Conservation (phyloP, 2,888 invertebrate genomes). For the Pachliopta kotzebuea region DNA sequence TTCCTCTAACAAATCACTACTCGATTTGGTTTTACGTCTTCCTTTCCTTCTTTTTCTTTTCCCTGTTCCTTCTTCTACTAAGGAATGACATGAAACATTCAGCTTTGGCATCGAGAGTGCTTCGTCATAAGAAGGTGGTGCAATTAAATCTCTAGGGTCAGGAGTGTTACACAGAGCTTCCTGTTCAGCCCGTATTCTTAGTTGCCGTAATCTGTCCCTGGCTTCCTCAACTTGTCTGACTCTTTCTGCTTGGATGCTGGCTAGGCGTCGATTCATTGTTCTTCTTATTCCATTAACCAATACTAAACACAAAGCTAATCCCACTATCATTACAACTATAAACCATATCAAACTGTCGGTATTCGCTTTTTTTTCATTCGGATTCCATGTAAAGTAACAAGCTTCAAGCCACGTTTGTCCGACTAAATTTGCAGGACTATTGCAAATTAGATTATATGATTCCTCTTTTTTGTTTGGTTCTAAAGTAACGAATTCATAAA, state of each 20-base stretch:
- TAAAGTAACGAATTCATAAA: constrained; percentile 81
- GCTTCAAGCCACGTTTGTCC: constrained; percentile 86
- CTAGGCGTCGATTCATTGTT: constrained; percentile 76
- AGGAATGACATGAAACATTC: constrained; percentile 81
- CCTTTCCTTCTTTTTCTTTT: constrained; percentile 65
- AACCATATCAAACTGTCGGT: constrained; percentile 81
- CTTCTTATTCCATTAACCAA: constrained; percentile 77
- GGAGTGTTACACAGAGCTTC: constrained; percentile 82
- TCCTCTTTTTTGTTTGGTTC: constrained; percentile 78
- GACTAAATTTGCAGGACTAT: constrained; percentile 81
- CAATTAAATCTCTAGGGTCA: constrained; percentile 84
- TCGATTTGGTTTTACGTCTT: constrained; percentile 74
- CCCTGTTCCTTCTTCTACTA: constrained; percentile 68
- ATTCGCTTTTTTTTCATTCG: constrained; percentile 54
- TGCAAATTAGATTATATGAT: constrained; percentile 81
- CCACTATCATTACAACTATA: constrained; percentile 76
- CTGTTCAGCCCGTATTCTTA: constrained; percentile 75
- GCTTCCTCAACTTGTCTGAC: constrained; percentile 80
- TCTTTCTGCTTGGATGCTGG: constrained; percentile 72
- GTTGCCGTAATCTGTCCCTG: constrained; percentile 77
- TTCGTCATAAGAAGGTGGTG: constrained; percentile 88
- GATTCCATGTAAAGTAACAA: constrained; percentile 83
- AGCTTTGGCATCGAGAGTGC: constrained; percentile 87
- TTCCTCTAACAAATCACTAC: constrained; percentile 72
- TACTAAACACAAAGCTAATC: constrained; percentile 76